Evolutionary conservation across 2,888 invertebrate genomes (phyloP), one percentile per base, ranked within the genome.

Genomic region (Euplagia quadripunctaria): DNA sequence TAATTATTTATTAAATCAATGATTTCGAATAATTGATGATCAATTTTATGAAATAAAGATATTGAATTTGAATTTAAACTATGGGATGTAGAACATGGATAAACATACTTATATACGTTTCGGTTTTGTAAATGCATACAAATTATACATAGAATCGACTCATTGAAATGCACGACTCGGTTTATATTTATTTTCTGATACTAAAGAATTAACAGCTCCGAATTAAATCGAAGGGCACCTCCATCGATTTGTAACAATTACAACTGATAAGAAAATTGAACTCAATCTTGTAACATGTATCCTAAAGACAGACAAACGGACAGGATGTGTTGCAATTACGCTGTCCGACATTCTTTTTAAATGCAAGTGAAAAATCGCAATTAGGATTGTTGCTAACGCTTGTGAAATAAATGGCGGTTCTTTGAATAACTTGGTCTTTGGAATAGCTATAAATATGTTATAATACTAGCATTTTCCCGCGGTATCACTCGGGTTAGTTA

Each of bases 251-350:
- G 73, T 65, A 79, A 78, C 82, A 79, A 82, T 82, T 83, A 83
- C 80, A 41, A 69, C 66, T 77, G 83, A 85, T 83, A 84, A 81
- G 81, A 81, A 86, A 82, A 84, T 85, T 85, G 82, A 80, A 82
- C 74, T 80, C 74, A 80, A 85, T 84, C 80, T 75, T 72, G 71
- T 75, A 82, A 80, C 64, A 80, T 64, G 70, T 52, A 64, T n/a
- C 68, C 55, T 41, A 90, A 90, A 84, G 80, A 88, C 88, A 79
- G 88, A 89, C 92, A 77, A 88, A 86, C 91, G 68, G 88, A 85
- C 93, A 91, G 94, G 93, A 94, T 92, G 88, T 87, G 78, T 85
- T 85, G 91, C 91, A 94, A 94, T 94, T 94, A 94, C 90, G 79
- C 90, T 94, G 94, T 94, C 94, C 75, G 82, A 87, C 82, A 88